Evolutionary conservation across 2,888 invertebrate genomes (phyloP), one percentile per base, ranked within the genome.

Genomic region (Tipula helvola): DNA sequence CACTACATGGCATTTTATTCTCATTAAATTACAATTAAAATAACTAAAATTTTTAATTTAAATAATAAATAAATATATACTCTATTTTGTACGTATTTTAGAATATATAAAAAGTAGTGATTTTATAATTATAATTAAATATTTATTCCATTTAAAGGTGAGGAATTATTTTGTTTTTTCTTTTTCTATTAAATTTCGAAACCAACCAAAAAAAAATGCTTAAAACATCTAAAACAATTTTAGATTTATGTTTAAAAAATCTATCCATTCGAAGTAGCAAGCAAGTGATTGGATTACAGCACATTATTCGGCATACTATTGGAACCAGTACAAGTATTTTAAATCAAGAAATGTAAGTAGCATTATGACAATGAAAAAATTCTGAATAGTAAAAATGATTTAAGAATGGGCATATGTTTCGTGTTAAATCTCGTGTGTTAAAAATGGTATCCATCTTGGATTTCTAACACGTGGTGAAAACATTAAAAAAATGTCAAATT

Each of bases 191-290:
- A 84, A 84, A 84, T 39, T 84, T 84, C 36, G 39, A 84, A 39
- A 36, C n/a, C 41, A 84, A 16, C 36, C 36, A 84, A 84, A 84
- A 28, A 84, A 28, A 36, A 36, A 84, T 84, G 84, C 41, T 84
- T 84, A 84, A 84, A 84, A 84, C 84, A 84, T 39, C 84, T 84
- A 84, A 84, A 84, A 84, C 84, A 36, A n/a, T 84, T 84, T 84
- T 84, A 84, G 84, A 41, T 84, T 84, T 84, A 41, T 84, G 84
- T 84, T 84, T 84, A 39, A 84, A 41, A 84, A 84, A 84, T 84
- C 16, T 84, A 39, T 39, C 36, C n/a, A 39, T 36, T 84, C 36
- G 84, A 84, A 84, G 41, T 84, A 84, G 8, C 84, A 71, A 71
- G n/a, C 71, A 71, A 71, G 36, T 84, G 41, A 84, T 84, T 84